phyloP scores from a whole-genome alignment of 2,888 invertebrate species.

The Chaetogeoica ovagalla region DNA sequence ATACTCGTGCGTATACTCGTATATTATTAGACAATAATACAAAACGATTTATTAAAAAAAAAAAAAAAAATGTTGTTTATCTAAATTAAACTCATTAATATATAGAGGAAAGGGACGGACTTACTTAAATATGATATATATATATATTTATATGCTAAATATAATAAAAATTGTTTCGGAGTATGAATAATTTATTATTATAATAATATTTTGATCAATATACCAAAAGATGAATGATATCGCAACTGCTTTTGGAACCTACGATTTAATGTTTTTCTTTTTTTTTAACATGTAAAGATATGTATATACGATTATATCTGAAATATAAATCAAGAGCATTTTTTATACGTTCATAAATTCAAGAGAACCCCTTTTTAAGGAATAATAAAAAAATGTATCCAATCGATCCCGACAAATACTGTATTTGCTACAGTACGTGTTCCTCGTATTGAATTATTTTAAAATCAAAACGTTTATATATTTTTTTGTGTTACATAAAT shows the following conservation, averaged over 20 bases:
- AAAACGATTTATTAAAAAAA: too few relatives aligned
- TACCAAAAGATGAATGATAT: constrained; percentile 26
- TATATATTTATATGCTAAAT: not conserved
- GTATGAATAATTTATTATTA: constrained; percentile 14
- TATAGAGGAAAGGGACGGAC: not conserved
- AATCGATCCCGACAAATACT: constrained; percentile 18
- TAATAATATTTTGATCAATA: not conserved
- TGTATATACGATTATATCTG: not conserved
- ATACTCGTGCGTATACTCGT: too few relatives aligned
- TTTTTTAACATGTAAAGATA: constrained; percentile 11
- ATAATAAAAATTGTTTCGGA: not conserved
- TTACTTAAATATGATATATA: not conserved
- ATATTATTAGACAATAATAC: too few relatives aligned
- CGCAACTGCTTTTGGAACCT: constrained; percentile 22
- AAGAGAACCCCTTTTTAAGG: constrained; percentile 9
- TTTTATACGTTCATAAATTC: not conserved
- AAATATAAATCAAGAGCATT: constrained; percentile 15
- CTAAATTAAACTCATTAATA: not conserved
- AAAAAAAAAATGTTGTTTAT: not conserved
- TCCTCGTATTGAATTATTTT: too few relatives aligned
- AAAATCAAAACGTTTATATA: too few relatives aligned
- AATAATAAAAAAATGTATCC: constrained; percentile 18
- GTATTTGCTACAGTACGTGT: not conserved
- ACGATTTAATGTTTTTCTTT: constrained; percentile 30
- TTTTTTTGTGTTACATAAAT: not conserved